Evolutionary conservation across 2,113 vertebrate species (phyloP), one percentile per base, ranked within the genome.

Genomic region (Brienomyrus longianalis): DNA sequence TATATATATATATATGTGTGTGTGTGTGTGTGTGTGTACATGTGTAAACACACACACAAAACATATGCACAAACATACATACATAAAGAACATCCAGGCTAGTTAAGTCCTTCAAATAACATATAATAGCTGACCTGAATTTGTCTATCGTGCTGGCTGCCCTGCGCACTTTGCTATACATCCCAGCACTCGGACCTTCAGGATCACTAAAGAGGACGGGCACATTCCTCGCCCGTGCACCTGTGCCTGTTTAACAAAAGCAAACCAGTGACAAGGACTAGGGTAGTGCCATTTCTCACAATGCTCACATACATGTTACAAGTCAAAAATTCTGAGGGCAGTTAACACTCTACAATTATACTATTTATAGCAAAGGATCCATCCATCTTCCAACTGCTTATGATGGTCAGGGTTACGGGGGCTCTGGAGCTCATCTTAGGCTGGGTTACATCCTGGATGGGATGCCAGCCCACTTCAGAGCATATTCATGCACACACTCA

Each of bases 91-190:
- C n/a, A 70, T 70, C 62, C 62, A 70, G 62, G 62, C 62, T 19
- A 80, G 5, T 80, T 5, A 80, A 43, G 74, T 80, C 35, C 74
- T 8, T 62, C 19, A 50, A 43, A n/a, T 43, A 43, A 85, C 13
- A 19, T 23, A 43, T 13, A 59, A 90, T 87, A 35, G 9, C n/a
- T 94, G 90, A 99, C 98, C 98, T 99, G 70, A 99, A 99, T 0
- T 97, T 97, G 89, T 99, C 98, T 1, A 99, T 99, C 1, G 95
- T 97, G 80, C 97, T 99, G 59, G 98, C 98, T 85, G 98, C 98
- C 89, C 97, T 98, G 50, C 98, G 98, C 39, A 99, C 98, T 92
- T 94, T 96, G 0, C 98, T 97, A 0, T 99, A 99, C 93, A 99
- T 93, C 2, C 98, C 97, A 0, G 96, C 95, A 62, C 91, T 62